A percentile compares a stretch with the other conserved stretches of the same genome.
Conservation (phyloP, 2,888 invertebrate genomes). For the Chalcis sispes region DNA sequence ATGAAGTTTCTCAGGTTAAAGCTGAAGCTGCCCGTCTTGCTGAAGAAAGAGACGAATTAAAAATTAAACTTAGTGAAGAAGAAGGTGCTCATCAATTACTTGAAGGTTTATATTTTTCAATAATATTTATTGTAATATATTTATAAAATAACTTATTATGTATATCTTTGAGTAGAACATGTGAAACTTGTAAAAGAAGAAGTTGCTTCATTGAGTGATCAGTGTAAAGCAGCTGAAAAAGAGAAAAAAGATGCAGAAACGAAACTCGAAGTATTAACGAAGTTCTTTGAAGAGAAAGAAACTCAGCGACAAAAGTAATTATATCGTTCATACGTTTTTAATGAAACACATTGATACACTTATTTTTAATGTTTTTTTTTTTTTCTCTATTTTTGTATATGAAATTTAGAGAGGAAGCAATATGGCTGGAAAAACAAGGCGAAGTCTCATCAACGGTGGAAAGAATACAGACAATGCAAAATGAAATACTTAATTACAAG, state of each 20-base stretch:
- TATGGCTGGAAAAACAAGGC: slow-evolving; percentile 88
- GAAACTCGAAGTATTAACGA: slow-evolving; percentile 89
- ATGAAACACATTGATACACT: not conserved
- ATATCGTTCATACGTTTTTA: slow-evolving; percentile 1
- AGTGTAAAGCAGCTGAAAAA: slow-evolving; percentile 82
- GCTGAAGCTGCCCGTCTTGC: slow-evolving; percentile 79
- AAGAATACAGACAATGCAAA: slow-evolving; percentile 86
- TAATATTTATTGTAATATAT: slow-evolving; percentile 2
- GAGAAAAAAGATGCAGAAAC: slow-evolving; percentile 88
- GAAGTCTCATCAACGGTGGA: slow-evolving; percentile 89
- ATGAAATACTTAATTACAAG: slow-evolving; percentile 88
- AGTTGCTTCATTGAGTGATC: slow-evolving; percentile 78
- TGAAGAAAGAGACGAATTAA: slow-evolving; percentile 77
- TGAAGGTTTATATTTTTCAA: slow-evolving; percentile 70
- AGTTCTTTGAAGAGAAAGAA: slow-evolving; percentile 94
- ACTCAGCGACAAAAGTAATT: slow-evolving; percentile 90
- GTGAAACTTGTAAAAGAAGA: slow-evolving; percentile 74
- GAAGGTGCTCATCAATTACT: slow-evolving; percentile 74
- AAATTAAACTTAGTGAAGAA: slow-evolving; percentile 70
- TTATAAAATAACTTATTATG: slow-evolving; percentile 2
- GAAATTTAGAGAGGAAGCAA: slow-evolving; percentile 84
- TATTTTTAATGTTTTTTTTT: not conserved
- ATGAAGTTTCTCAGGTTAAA: slow-evolving; percentile 79
- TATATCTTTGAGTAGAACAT: slow-evolving; percentile 51
- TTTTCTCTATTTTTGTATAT: slow-evolving; percentile 14